Conservation (phyloP, 2,113 vertebrate species). For the Paedocypris sp. region DNA sequence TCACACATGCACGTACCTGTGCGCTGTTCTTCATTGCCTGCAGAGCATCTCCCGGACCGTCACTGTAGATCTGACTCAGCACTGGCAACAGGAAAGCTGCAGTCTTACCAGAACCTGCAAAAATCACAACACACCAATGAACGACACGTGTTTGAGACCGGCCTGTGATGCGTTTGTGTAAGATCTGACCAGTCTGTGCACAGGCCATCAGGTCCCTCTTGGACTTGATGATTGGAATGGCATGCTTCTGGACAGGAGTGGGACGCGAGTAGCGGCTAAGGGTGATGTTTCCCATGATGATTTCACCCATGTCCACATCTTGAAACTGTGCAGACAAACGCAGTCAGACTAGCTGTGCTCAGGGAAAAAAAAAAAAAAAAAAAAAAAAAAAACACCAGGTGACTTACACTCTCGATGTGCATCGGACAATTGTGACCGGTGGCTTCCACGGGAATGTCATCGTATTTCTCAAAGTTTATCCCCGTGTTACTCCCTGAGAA, state of each 20-base stretch:
- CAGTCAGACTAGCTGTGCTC: background rate
- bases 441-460: slow-evolving; percentile 97
- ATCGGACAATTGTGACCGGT: slow-evolving; percentile 87
- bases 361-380: too few species aligned
- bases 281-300: slow-evolving; percentile 90
- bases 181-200: slow-evolving; percentile 79
- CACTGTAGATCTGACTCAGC: slow-evolving; percentile 88
- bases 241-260: slow-evolving; percentile 94
- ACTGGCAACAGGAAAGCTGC: slow-evolving; percentile 92
- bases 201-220: slow-evolving; percentile 98
- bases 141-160: too few species aligned
- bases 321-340: slow-evolving; percentile 69
- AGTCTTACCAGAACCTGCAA: slow-evolving; percentile 81
- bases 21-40: slow-evolving; percentile 71
- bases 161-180: too few species aligned
- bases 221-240: slow-evolving; percentile 92
- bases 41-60: slow-evolving; percentile 86
- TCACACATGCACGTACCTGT: slow-evolving; percentile 38
- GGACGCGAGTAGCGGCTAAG: slow-evolving; percentile 89
- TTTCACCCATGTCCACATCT: slow-evolving; percentile 94
- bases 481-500: slow-evolving; percentile 92
- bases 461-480: slow-evolving; percentile 98
- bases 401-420: slow-evolving; percentile 89
- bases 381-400: background rate
- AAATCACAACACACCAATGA: background rate